Evolutionary conservation across 2,113 vertebrate species (phyloP), one percentile per base, ranked within the genome.

Genomic region (Rhinopomastus cyanomelas): DNA sequence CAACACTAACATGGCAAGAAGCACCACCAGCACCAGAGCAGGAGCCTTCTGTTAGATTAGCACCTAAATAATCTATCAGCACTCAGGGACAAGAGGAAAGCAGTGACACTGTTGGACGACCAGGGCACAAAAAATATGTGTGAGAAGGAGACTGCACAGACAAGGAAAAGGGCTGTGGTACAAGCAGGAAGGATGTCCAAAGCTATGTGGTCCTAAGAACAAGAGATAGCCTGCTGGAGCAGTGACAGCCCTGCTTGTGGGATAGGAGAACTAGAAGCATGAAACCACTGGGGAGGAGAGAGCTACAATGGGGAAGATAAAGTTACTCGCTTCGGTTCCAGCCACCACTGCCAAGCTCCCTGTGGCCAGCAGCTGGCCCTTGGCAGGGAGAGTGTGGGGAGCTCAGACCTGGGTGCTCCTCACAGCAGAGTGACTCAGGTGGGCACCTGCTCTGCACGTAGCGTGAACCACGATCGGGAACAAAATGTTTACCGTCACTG

Each of bases 371-470:
- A 42, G 39, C 39, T 42, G 39, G 12, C 21, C 75, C 36, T 46
- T 1, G 1, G 42, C 26, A 16, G 44, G 1, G 20, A 5, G 37
- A 9, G 22, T 2, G 2, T 2, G 1, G 17, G 65, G 22, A 10
- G 66, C 25, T 25, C 61, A 18, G 71, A 48, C 29, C 39, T 1
- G 16, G 26, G 36, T 5, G 26, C 51, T 14, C 57, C 51, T 7
- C 3, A 0, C n/a, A 8, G 7, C 55, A 3, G 30, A 9, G 1
- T 0, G 8, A 16, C 32, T 3, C 42, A 8, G 57, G 12, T 1
- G 23, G 46, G 42, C 49, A 37, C 61, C 30, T 8, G 21, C 67
- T 16, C 61, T 14, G 26, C 39, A 12, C 1, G 6, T 0, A 6
- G 2, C 11, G 4, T 12, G 34, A 36, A 16, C 6, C 49, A 25